phyloP scores from a whole-genome alignment of 2,888 invertebrate genomes.

The Synergus itoensis region DNA sequence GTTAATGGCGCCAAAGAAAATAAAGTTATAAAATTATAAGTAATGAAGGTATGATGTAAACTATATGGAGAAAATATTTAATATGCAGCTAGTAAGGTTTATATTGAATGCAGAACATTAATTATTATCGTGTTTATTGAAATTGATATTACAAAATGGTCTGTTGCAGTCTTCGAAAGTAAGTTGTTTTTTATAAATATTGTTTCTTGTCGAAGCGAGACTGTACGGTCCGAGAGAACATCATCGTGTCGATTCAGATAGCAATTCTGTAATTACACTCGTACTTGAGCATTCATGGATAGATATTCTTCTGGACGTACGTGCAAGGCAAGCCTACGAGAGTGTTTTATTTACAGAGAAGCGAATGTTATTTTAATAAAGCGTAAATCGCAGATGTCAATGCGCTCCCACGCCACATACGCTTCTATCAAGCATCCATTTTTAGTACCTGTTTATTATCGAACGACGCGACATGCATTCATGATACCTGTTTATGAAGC shows the following conservation, averaged over 20 bases:
- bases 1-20: constrained; percentile 29
- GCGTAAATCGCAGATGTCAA: constrained; percentile 34
- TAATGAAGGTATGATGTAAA: constrained; percentile 4
- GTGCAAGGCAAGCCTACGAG: constrained; percentile 7
- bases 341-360: background rate
- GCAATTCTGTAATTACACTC: background rate
- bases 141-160: constrained; percentile 1
- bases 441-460: constrained; percentile 27
- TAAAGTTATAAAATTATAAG: constrained; percentile 5
- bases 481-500: background rate
- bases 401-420: constrained; percentile 9
- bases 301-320: constrained; percentile 1
- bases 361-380: constrained; percentile 28
- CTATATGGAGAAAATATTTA: constrained; percentile 28
- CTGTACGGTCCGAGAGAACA: background rate
- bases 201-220: background rate
- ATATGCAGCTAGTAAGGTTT: constrained; percentile 28
- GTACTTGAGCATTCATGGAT: constrained; percentile 10
- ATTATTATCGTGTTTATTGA: constrained; percentile 11
- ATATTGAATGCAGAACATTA: constrained; percentile 7
- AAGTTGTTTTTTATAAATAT: background rate
- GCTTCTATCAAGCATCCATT: background rate
- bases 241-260: constrained; percentile 10
- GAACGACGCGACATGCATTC: constrained; percentile 14
- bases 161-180: background rate